Base-by-base conservation (phyloP, 2,888 invertebrate genomes). In the Melanophora roralis region DNA sequence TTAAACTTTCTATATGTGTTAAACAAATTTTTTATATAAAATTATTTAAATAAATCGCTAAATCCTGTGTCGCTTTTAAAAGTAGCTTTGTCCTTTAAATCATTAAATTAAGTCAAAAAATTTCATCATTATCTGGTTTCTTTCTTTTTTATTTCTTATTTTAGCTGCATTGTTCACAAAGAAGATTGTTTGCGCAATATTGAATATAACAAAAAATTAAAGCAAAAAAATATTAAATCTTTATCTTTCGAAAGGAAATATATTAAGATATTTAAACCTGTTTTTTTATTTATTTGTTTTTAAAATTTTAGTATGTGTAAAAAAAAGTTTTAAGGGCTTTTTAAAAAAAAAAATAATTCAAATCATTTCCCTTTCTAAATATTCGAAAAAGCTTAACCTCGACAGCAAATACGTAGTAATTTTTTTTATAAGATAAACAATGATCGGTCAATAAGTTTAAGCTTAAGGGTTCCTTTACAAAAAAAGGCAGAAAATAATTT, bases 161-260 rank as follows among this genome's bases (percentile, higher is more conserved):
- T 84, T 86, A 86, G 86, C 86, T 86, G 85, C 86, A 86, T 84
- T 85, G 84, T 83, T 86, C 86, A 83, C 86, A 86, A 83, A 85
- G 86, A 86, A 85, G 86, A 84, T 85, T 86, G 79, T 86, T 86
- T 84, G 86, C 86, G 83, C 84, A 86, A 84, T 86, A 86, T 84
- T 86, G 83, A 85, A 78, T 62, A 45, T 59, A 74, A 75, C 62
- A 57, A 23, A 32, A 73, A 19, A 34, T 40, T 14, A 57, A 12
- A 53, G 21, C 23, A 9, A 57, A 57, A 38, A 0, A 38, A 21
- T n/a, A 11, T 47, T 47, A 11, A 4, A 53, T 62, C 2, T 72
- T 45, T 32, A 72, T 72, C 62, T 55, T 72, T 62, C 19, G 40
- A 51, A 12, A 53, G 51, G 34, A 62, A 53, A 36, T 38, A 12